phyloP scores from a whole-genome alignment of 1,140 invertebrate genomes.

The Atta texana region DNA sequence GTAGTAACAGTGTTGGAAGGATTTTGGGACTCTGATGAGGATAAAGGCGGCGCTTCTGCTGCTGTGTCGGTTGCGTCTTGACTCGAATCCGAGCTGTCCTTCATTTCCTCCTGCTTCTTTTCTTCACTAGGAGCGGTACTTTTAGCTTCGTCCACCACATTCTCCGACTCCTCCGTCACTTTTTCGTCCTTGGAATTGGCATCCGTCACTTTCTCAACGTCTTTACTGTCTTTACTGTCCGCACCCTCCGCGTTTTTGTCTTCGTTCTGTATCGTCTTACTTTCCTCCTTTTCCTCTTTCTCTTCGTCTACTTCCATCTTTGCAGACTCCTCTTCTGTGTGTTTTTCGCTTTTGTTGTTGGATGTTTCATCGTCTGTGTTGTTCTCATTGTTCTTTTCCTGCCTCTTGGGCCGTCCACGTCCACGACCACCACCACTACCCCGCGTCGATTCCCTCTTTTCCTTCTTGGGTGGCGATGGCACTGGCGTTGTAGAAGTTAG shows the following conservation, averaged over 20 bases:
- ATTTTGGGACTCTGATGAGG: slow-evolving; percentile 79
- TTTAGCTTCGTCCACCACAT: slow-evolving; percentile 77
- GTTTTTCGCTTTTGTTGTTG: slow-evolving; percentile 83
- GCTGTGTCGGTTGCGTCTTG: slow-evolving; percentile 80
- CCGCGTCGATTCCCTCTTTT: slow-evolving; percentile 83
- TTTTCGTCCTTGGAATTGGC: slow-evolving; percentile 81
- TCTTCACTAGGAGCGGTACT: slow-evolving; percentile 77
- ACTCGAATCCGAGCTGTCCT: slow-evolving; percentile 84
- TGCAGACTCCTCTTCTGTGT: slow-evolving; percentile 81
- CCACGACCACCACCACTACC: slow-evolving; percentile 80
- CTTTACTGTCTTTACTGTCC: slow-evolving; percentile 74
- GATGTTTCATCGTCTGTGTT: slow-evolving; percentile 82
- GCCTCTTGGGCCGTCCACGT: slow-evolving; percentile 84
- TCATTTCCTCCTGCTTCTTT: slow-evolving; percentile 80
- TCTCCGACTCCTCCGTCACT: slow-evolving; percentile 79
- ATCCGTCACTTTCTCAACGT: slow-evolving; percentile 76
- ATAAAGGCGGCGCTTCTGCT: slow-evolving; percentile 70
- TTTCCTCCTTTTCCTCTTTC: slow-evolving; percentile 78
- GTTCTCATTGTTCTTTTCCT: slow-evolving; percentile 83
- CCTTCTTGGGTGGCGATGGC: slow-evolving; percentile 85
- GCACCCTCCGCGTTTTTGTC: slow-evolving; percentile 69
- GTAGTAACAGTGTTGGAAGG: slow-evolving; percentile 76
- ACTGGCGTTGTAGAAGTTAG: slow-evolving; percentile 79
- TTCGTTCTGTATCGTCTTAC: slow-evolving; percentile 68
- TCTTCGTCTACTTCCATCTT: slow-evolving; percentile 84